Evolutionary conservation across 2,888 invertebrate genomes (phyloP).

Genomic region (Epinotia nisella): DNA sequence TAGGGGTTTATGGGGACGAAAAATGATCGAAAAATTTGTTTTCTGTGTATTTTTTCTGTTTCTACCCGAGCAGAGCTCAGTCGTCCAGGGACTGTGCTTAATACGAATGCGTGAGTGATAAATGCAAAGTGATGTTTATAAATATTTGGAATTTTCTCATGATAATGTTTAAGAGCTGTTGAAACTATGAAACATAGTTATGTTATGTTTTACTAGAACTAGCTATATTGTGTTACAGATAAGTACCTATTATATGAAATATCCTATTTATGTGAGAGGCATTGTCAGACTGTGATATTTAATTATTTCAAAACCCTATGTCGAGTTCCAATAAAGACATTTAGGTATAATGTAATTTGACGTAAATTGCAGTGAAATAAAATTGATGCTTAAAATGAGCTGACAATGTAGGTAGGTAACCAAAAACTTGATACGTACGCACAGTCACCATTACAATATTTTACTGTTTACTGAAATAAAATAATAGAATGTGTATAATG

Average conservation of each 20-base stretch:
- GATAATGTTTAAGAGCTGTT: not conserved
- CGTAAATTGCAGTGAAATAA: slow-evolving; percentile 1
- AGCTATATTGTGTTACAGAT: not conserved
- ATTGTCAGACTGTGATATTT: slow-evolving; percentile 41
- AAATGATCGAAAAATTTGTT: too few species aligned
- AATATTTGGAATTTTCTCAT: not conserved
- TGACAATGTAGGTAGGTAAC: not conserved
- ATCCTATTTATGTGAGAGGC: slow-evolving; percentile 14
- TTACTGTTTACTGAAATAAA: too few species aligned
- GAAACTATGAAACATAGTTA: not conserved
- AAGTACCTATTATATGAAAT: not conserved
- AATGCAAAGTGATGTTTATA: not conserved
- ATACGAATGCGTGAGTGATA: not conserved
- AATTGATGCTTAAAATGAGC: not conserved
- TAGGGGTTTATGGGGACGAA: too few species aligned
- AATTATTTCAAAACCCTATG: slow-evolving; percentile 11
- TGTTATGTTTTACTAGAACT: not conserved
- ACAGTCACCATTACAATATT: not conserved
- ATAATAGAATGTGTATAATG: too few species aligned
- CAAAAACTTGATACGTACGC: not conserved
- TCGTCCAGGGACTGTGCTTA: too few species aligned
- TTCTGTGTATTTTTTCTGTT: too few species aligned
- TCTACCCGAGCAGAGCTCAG: too few species aligned
- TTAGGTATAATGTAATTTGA: not conserved
- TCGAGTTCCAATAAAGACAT: not conserved